These are phyloP conservation scores for Crotalus horridus DNA, from an alignment of 2,113 vertebrate genomes.

Conservation along the genomic window DNA sequence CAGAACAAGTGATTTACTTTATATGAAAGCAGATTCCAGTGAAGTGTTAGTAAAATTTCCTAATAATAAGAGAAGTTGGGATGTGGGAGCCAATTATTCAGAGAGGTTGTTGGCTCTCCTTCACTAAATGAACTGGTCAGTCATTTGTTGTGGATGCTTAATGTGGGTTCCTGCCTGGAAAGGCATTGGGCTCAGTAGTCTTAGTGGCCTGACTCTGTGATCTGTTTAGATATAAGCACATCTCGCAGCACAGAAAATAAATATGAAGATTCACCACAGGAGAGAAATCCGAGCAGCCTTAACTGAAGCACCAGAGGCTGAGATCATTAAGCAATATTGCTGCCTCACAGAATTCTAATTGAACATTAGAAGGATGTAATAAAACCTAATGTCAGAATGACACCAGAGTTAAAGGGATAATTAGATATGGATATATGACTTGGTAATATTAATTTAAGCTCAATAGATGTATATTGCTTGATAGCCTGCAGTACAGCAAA, in stretches of 20 bases:
- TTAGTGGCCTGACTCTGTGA: not conserved
- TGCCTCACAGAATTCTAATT: constrained; percentile 25
- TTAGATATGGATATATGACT: constrained; percentile 20
- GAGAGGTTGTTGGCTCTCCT: not conserved
- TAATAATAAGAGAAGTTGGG: not conserved
- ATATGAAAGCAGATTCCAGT: not conserved
- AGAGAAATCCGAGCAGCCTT: not conserved
- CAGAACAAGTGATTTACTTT: not conserved
- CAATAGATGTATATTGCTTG: not conserved
- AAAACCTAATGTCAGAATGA: constrained; percentile 5
- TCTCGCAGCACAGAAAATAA: not conserved
- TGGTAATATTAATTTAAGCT: constrained; percentile 15
- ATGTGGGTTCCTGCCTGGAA: not conserved
- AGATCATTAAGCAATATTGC: constrained; percentile 22
- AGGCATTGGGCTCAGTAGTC: not conserved
- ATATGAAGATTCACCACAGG: not conserved
- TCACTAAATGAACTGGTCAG: not conserved
- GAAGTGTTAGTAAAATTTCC: not conserved
- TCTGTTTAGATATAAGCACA: not conserved
- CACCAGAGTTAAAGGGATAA: constrained; percentile 4
- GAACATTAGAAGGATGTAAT: constrained; percentile 18
- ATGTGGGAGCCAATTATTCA: not conserved
- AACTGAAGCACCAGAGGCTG: not conserved
- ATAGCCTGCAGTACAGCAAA: not conserved
- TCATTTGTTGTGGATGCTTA: not conserved